Conservation (phyloP, 2,888 invertebrate species). For the Pandemis heparana region DNA sequence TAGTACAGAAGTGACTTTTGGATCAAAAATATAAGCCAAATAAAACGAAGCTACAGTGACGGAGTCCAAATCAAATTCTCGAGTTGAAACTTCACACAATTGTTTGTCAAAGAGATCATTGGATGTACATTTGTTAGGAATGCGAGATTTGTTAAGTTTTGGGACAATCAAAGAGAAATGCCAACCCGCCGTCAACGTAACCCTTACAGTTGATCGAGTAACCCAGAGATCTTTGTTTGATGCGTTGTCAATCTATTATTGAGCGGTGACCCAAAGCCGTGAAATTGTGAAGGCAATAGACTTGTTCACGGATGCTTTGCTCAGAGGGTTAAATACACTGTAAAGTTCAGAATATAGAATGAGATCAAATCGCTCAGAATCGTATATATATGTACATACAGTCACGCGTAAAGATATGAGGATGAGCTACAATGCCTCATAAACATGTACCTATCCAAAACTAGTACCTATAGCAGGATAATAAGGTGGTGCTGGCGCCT, state of each 20-base stretch:
- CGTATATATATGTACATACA: not conserved
- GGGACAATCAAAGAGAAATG: constrained; percentile 24
- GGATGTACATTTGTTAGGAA: constrained; percentile 16
- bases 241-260: constrained; percentile 23
- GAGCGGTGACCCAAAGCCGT: not conserved
- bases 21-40: not conserved
- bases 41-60: not conserved
- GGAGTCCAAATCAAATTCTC: constrained; percentile 11
- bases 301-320: not conserved
- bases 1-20: not conserved
- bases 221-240: constrained; percentile 33
- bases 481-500: not conserved
- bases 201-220: constrained; percentile 22
- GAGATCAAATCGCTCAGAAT: not conserved
- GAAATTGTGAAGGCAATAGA: not conserved
- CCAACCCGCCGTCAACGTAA: constrained; percentile 17
- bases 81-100: constrained; percentile 2
- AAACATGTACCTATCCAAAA: not conserved
- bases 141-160: constrained; percentile 36
- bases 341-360: not conserved
- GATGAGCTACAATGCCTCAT: not conserved
- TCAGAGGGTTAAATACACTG: not conserved
- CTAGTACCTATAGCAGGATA: too few relatives aligned
- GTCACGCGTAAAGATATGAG: not conserved
- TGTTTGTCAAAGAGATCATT: constrained; percentile 22